Evolutionary conservation across 2,797 vertebrate species (phyloP).

Genomic region (Intellagama lesueurii): DNA sequence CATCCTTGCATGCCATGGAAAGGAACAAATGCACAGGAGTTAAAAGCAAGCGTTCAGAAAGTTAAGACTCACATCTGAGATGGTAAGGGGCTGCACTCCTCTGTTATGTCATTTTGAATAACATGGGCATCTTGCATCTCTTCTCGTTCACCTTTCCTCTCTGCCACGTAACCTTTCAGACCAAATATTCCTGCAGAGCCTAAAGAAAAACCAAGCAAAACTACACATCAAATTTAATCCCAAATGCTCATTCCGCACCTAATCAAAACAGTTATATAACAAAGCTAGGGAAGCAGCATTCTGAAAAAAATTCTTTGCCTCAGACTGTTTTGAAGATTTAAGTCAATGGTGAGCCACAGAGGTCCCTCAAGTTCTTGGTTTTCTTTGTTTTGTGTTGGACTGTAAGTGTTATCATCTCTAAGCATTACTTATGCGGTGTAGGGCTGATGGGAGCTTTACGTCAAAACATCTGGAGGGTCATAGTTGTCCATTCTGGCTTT

Average conservation of each 20-base stretch:
- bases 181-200: conserved; percentile 77
- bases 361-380: no score
- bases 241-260: conserved; percentile 36
- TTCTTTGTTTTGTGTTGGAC: no score
- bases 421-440: no score
- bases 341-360: neutral
- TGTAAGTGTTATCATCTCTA: no score
- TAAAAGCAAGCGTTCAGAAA: neutral
- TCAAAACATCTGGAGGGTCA: no score
- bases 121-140: conserved; percentile 98
- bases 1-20: no score
- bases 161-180: conserved; percentile 89
- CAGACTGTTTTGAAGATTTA: neutral
- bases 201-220: conserved; percentile 62
- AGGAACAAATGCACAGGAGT: neutral
- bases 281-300: conserved; percentile 1
- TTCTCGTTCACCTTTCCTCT: conserved; percentile 91
- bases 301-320: conserved; percentile 8
- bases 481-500: no score
- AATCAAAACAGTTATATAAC: neutral
- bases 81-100: conserved; percentile 78
- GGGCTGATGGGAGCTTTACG: no score
- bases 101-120: conserved; percentile 86
- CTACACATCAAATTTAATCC: conserved; percentile 46
- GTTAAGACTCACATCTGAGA: conserved; percentile 84